A percentile compares a stretch with the other conserved stretches of the same genome.
Evolutionary conservation across 2,797 vertebrate species (phyloP).

Genomic region (Enteromius radiatus): DNA sequence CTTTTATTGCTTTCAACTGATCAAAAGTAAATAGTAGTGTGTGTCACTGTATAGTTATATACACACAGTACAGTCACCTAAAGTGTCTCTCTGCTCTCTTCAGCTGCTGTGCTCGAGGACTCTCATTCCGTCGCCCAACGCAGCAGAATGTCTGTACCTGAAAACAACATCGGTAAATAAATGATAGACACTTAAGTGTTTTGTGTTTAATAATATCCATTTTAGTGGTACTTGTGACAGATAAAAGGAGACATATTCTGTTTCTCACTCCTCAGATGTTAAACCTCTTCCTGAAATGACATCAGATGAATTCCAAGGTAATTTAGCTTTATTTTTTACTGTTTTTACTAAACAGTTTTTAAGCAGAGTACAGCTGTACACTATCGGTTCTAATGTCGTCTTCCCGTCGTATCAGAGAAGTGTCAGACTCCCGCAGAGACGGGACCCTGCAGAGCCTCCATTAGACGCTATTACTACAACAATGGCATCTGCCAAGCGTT

Average conservation of each 20-base stretch:
- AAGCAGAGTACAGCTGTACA: not conserved
- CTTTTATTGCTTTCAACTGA: not conserved
- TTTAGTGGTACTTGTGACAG: not conserved
- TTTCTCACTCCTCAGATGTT: conserved; percentile 29
- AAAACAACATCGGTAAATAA: conserved; percentile 39
- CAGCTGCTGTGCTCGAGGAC: conserved; percentile 36
- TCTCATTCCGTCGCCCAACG: not conserved
- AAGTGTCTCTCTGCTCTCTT: not conserved
- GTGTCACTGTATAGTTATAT: not conserved
- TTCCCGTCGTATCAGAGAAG: conserved; percentile 65
- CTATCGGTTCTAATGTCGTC: not conserved
- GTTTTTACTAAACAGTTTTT: not conserved
- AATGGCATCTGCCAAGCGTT: conserved; percentile 67
- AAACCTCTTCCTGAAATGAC: conserved; percentile 53
- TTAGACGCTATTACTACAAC: conserved; percentile 76
- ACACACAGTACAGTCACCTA: not conserved
- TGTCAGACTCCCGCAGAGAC: conserved; percentile 66
- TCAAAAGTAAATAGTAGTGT: not conserved
- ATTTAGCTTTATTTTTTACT: conserved; percentile 6
- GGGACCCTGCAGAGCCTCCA: conserved; percentile 79
- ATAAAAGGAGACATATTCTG: not conserved
- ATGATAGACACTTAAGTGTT: not conserved
- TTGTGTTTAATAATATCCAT: not conserved
- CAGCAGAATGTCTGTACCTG: conserved; percentile 36
- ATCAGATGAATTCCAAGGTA: conserved; percentile 60